These are phyloP conservation scores for Nemapogon koenigi DNA, from an alignment of 2,888 invertebrate species.

Conservation along the genomic window DNA sequence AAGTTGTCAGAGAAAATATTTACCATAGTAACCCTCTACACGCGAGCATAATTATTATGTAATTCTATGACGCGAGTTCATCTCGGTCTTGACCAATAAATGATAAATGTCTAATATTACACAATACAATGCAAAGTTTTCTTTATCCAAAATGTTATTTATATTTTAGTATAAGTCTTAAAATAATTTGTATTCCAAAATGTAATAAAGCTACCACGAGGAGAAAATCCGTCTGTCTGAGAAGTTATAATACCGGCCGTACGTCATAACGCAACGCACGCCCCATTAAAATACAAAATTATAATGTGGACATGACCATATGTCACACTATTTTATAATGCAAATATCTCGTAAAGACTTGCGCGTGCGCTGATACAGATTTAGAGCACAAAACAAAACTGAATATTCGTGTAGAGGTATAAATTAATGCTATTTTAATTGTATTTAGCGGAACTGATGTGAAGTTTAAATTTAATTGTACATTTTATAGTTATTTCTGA, in stretches of 20 bases:
- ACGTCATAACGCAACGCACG: conserved; percentile 42
- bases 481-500: too few species aligned
- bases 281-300: conserved; percentile 53
- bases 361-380: conserved; percentile 5
- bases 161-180: too few species aligned
- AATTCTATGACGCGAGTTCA: too few species aligned
- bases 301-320: conserved; percentile 38
- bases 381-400: conserved; percentile 3
- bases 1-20: too few species aligned
- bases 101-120: too few species aligned
- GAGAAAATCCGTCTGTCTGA: conserved; percentile 3
- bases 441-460: conserved; percentile 1
- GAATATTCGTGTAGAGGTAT: neutral
- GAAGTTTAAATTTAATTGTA: too few species aligned
- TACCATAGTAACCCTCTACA: too few species aligned
- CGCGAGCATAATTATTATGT: too few species aligned
- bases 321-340: conserved; percentile 47
- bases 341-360: conserved; percentile 45
- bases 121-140: too few species aligned
- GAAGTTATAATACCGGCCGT: conserved; percentile 19
- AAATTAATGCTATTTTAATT: conserved; percentile 9
- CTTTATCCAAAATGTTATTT: too few species aligned
- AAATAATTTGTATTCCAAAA: conserved; percentile 5
- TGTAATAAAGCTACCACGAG: conserved; percentile 2
- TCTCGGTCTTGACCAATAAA: too few species aligned